Base-by-base conservation (phyloP, 2,113 vertebrate species). In the Sceloporus tristichus region DNA sequence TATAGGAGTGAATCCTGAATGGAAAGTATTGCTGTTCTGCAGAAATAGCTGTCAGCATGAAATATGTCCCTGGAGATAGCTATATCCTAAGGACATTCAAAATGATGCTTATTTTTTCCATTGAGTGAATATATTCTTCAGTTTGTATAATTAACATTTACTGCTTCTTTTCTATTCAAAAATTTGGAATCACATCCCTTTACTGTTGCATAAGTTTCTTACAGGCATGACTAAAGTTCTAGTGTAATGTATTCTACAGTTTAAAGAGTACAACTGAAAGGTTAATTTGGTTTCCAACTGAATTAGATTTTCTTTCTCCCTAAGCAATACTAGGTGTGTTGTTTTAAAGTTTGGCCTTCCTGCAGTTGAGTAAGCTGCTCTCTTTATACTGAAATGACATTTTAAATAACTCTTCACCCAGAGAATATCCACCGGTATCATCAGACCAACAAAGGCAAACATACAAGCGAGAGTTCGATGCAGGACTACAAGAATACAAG, bases 391-490 rank as follows among this genome's bases (percentile, higher is more conserved):
- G 25, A 76, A 88, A 29, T 56, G 9, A 0, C n/a, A 23, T 70
- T 83, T 68, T 68, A 54, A 74, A 88, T 42, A n/a, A 27, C 13
- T 38, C 25, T 56, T 70, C 25, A 68, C 34, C 78, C 91, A 97
- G 97, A 84, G 96, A 97, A 91, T 97, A 97, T 91, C 97, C 94
- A 25, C 84, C 96, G 54, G 96, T 98, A 80, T 88, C 94, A 75
- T 96, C 94, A 81, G 97, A 97, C 88, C 91, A 95, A 16, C 95
- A 97, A 88, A 95, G 97, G 71, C 91, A 97, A 84, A 87, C 82
- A 59, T 97, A 98, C 92, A 98, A 98, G 87, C 94, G 91, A 21
- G 96, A 97, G 62, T 98, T 98, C 93, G 98, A 98, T 87, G 89
- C 40, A 40, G 91, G 97, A 59, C 96, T 98, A 4, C 96, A 97